Base-by-base conservation (phyloP, 2,888 invertebrate genomes). In the Xanthia icteritia region DNA sequence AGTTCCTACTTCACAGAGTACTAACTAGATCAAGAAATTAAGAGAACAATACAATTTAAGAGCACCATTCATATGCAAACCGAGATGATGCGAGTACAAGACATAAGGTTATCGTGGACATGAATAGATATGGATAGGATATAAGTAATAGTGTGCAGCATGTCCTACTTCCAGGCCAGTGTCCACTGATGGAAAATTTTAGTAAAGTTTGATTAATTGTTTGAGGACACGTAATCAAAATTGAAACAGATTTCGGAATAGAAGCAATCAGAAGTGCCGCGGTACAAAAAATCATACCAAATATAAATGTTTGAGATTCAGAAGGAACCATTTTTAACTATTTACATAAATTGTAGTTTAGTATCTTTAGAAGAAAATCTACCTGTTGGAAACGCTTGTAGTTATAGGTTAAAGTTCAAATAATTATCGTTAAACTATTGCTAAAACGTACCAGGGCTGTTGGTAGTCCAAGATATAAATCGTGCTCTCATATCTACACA, bases 81-180 rank as follows among this genome's bases (percentile, higher is more conserved):
- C n/a, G 58, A 77, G 65, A 42, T 66, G 72, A 72, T 69, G 68
- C 68, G 58, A 78, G 51, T 69, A 36, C 65, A 73, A 69, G 73
- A 81, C 69, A 82, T 69, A 78, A 82, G 83, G 83, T 81, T 81
- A 81, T 81, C 81, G 69, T 82, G 51, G 36, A 68, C 68, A 61
- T 45, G 27, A 61, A 58, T 78, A 81, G 69, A 78, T 82, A 82
- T n/a, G 64, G 68, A 58, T 61, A 82, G 65, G 73, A 70, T 82
- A 65, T 65, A 73, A 69, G 60, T 82, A 54, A 72, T 73, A 60
- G 65, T 81, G 31, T 77, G 72, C 61, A 63, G 63, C 51, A 51
- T 82, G 81, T 58, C 81, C 81, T 73, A 81, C 70, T 79, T 83
- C 67, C 79, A 71, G 81, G 79, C 74, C 64, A 82, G 58, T 73